Evolutionary conservation across 2,797 vertebrate genomes (phyloP).

Genomic region (Brachymystax lenok): DNA sequence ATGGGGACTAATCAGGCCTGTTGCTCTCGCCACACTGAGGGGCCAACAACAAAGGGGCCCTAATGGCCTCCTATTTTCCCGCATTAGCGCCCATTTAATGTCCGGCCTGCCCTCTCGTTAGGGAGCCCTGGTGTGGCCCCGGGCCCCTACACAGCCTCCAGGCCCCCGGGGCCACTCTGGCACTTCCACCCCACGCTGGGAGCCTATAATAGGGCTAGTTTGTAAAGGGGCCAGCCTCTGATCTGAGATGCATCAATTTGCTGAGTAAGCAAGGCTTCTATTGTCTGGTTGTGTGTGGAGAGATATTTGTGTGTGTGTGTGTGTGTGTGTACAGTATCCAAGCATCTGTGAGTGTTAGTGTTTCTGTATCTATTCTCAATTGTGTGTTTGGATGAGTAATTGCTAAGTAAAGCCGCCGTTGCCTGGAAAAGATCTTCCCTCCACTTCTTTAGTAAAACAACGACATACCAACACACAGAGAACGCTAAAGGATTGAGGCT

Average conservation of each 20-base stretch:
- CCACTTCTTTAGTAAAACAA: constrained; percentile 52
- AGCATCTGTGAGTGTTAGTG: background rate
- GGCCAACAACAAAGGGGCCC: constrained; percentile 68
- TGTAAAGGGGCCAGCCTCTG: constrained; percentile 61
- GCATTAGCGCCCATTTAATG: constrained; percentile 80
- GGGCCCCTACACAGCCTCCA: constrained; percentile 11
- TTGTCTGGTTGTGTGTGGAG: constrained; percentile 48
- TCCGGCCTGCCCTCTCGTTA: constrained; percentile 76
- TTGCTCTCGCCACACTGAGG: constrained; percentile 69
- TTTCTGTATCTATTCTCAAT: background rate
- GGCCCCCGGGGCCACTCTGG: constrained; percentile 50
- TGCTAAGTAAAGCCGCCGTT: constrained; percentile 52
- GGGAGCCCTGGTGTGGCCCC: constrained; percentile 54
- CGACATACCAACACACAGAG: constrained; percentile 56
- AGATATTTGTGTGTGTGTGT: background rate
- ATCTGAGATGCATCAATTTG: constrained; percentile 65
- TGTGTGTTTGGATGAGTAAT: constrained; percentile 43
- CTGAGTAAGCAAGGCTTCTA: constrained; percentile 64
- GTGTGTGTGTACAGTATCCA: constrained; percentile 22
- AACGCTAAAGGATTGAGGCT: constrained; percentile 27
- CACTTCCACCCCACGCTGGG: constrained; percentile 71
- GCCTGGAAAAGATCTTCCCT: constrained; percentile 55
- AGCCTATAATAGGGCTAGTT: constrained; percentile 64
- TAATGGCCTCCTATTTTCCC: constrained; percentile 78
- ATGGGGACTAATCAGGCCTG: constrained; percentile 70